phyloP scores from a whole-genome alignment of 1,140 invertebrate genomes.

The Telenomus remus region DNA sequence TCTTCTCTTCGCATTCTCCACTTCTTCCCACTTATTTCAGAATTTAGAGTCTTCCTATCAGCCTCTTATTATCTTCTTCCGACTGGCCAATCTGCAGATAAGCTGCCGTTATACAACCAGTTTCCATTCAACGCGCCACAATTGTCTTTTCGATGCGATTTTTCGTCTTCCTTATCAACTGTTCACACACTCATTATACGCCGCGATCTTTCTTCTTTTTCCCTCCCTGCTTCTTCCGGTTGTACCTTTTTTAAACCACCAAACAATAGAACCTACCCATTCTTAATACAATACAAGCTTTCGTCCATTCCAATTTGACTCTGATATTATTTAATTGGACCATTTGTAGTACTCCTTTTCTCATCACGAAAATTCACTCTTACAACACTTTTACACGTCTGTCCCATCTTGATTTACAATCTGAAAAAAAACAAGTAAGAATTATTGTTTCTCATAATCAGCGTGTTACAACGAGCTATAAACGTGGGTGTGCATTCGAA shows the following conservation, averaged over 20 bases:
- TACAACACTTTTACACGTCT: too few relatives aligned
- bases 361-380: too few relatives aligned
- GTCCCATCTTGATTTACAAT: too few relatives aligned
- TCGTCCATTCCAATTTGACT: too few relatives aligned
- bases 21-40: slow-evolving; percentile 13
- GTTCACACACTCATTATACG: slow-evolving; percentile 4
- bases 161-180: slow-evolving; percentile 20
- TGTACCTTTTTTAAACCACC: background rate
- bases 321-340: too few relatives aligned
- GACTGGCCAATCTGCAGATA: slow-evolving; percentile 15
- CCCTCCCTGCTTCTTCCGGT: slow-evolving; percentile 3
- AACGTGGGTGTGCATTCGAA: too few relatives aligned
- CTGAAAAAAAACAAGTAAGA: too few relatives aligned
- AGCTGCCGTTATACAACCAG: slow-evolving; percentile 33
- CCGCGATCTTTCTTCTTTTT: slow-evolving; percentile 10
- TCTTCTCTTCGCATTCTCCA: slow-evolving; percentile 17
- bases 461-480: too few relatives aligned
- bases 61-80: slow-evolving; percentile 38
- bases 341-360: too few relatives aligned
- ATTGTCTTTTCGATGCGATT: slow-evolving; percentile 2
- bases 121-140: slow-evolving; percentile 6
- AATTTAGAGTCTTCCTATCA: slow-evolving; percentile 13
- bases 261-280: slow-evolving; percentile 1
- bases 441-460: too few relatives aligned
- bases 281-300: too few relatives aligned